These are phyloP conservation scores for Hoplostethus atlanticus DNA, from an alignment of 2,797 vertebrate genomes.

Conservation along the genomic window DNA sequence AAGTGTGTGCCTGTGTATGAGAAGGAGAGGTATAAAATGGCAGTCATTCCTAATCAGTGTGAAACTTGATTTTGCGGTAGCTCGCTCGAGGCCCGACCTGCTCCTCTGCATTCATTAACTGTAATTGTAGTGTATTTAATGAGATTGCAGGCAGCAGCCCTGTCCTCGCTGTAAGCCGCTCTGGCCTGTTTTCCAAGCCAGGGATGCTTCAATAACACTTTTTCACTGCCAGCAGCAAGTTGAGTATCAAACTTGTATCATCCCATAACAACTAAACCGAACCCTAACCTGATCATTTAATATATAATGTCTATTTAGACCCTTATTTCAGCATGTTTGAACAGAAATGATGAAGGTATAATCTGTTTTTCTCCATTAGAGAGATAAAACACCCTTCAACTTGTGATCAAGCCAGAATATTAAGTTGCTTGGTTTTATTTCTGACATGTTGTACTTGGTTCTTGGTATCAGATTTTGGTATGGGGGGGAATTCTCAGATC, in stretches of 20 bases:
- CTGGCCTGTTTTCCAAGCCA: background rate
- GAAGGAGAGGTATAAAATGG: background rate
- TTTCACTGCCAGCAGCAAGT: no score
- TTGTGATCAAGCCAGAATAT: background rate
- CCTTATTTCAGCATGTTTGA: no score
- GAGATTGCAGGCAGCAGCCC: background rate
- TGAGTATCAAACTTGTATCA: no score
- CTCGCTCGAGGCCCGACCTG: background rate
- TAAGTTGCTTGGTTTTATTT: background rate
- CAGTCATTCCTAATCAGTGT: no score
- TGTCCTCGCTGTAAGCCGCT: background rate
- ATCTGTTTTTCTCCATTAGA: background rate
- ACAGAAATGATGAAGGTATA: background rate
- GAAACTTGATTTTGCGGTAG: background rate
- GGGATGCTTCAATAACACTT: no score
- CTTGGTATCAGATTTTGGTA: background rate
- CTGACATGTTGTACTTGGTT: background rate
- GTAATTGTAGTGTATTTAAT: background rate
- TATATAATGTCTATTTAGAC: no score
- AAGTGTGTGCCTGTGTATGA: slow-evolving; percentile 9
- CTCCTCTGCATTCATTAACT: background rate
- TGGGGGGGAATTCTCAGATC: background rate
- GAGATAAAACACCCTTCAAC: background rate
- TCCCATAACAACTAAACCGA: no score
- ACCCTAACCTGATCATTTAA: no score